A percentile compares a stretch with the other conserved stretches of the same genome.
phyloP scores from a whole-genome alignment of 2,888 invertebrate genomes.

The Trypoxylon attenuatum region DNA sequence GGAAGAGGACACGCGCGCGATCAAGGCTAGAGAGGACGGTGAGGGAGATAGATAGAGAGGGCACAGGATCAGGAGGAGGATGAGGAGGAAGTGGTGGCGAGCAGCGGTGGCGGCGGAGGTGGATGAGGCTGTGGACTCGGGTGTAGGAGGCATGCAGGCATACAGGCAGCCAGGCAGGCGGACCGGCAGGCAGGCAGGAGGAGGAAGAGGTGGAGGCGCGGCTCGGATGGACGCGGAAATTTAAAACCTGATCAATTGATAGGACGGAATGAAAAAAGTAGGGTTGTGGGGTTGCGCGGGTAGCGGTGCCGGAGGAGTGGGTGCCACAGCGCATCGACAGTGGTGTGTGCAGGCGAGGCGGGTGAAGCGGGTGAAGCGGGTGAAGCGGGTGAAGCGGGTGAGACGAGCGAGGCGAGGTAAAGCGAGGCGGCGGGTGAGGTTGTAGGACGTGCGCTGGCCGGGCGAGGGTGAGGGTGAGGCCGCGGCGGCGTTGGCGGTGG shows the following conservation, averaged over 20 bases:
- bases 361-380: no score
- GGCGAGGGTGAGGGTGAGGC: constrained; percentile 35
- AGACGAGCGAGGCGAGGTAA: neutral
- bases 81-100: constrained; percentile 33
- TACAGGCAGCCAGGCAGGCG: constrained; percentile 37
- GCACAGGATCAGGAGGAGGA: constrained; percentile 46
- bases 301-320: constrained; percentile 52
- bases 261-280: constrained; percentile 75
- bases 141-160: constrained; percentile 51
- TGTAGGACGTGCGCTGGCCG: constrained; percentile 45
- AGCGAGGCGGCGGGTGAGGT: constrained; percentile 37
- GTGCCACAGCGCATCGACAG: constrained; percentile 53
- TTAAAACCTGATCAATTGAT: constrained; percentile 75
- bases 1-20: no score
- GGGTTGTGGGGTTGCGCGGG: constrained; percentile 69
- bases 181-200: constrained; percentile 60
- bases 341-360: no score
- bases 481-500: constrained; percentile 55
- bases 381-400: no score
- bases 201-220: constrained; percentile 71
- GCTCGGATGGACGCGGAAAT: constrained; percentile 75
- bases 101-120: constrained; percentile 19
- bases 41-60: constrained; percentile 4
- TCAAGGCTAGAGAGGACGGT: constrained; percentile 31
- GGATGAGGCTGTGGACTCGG: constrained; percentile 36